Evolutionary conservation across 2,797 vertebrate species (phyloP).

Genomic region (Poeciliopsis paucimaculata): DNA sequence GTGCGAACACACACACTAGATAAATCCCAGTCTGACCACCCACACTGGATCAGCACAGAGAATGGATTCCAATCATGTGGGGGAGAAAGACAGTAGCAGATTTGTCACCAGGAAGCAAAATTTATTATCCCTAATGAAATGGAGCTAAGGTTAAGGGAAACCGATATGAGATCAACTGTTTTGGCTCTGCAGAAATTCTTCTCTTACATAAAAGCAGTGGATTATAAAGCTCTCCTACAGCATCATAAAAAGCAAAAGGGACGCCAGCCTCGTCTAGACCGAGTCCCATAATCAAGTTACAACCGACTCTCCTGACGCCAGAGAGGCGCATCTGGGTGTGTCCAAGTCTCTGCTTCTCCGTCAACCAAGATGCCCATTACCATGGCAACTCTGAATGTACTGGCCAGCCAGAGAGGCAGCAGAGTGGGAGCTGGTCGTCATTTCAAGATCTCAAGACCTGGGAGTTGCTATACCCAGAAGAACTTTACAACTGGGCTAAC

Average conservation of each 20-base stretch:
- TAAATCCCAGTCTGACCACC: conserved; percentile 62
- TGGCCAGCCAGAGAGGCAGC: conserved; percentile 56
- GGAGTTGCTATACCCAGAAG: neutral
- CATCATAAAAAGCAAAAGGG: conserved; percentile 52
- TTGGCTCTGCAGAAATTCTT: conserved; percentile 8
- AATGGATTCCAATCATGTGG: conserved; percentile 65
- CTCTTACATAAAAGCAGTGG: conserved; percentile 22
- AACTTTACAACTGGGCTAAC: conserved; percentile 14
- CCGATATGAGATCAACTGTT: neutral
- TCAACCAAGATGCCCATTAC: conserved; percentile 34
- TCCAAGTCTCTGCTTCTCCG: conserved; percentile 25
- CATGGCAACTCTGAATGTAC: conserved; percentile 65
- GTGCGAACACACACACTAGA: conserved; percentile 37
- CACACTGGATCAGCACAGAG: conserved; percentile 67
- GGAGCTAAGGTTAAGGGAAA: conserved; percentile 7
- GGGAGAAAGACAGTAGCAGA: conserved; percentile 46
- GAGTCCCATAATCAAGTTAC: conserved; percentile 73
- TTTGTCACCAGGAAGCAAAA: conserved; percentile 48
- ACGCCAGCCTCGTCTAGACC: conserved; percentile 66
- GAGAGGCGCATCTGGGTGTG: conserved; percentile 53
- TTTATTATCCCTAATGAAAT: conserved; percentile 54
- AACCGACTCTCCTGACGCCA: conserved; percentile 39
- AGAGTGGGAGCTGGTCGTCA: conserved; percentile 55
- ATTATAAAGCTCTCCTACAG: conserved; percentile 51
- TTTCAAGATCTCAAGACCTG: conserved; percentile 26